Evolutionary conservation across 2,888 invertebrate species (phyloP).

Genomic region (Eristalinus aeneus): DNA sequence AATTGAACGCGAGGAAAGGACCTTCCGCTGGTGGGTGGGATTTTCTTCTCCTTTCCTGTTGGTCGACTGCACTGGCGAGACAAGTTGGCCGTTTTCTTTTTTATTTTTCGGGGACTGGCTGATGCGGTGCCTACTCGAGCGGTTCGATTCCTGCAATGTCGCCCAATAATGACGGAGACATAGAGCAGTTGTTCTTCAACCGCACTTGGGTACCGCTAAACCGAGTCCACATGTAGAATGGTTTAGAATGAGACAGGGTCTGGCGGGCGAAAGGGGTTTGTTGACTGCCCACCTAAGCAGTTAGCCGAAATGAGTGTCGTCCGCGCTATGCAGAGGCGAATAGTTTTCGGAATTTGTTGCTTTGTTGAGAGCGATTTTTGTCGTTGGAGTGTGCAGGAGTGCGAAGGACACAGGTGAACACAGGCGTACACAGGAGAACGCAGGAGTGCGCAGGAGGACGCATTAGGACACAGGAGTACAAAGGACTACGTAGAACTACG

Average conservation of each 20-base stretch:
- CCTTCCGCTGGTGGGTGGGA: neutral
- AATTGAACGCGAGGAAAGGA: conserved; percentile 28
- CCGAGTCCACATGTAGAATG: conserved; percentile 30
- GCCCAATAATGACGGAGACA: conserved; percentile 40
- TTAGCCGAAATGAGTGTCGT: neutral
- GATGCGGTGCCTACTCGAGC: conserved; percentile 34
- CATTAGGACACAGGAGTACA: too few species aligned
- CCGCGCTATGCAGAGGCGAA: too few species aligned
- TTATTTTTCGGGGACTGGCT: neutral
- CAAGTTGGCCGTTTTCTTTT: neutral
- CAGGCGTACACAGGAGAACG: too few species aligned
- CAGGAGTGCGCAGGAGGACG: too few species aligned
- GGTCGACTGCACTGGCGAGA: neutral
- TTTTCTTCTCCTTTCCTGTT: neutral
- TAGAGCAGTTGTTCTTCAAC: neutral
- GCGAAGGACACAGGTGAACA: too few species aligned
- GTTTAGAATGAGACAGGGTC: conserved; percentile 37
- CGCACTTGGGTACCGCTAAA: neutral
- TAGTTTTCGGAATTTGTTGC: too few species aligned
- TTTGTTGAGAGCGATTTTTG: too few species aligned
- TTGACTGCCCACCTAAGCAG: neutral
- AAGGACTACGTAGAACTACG: too few species aligned
- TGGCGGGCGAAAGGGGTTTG: neutral
- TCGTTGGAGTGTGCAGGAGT: too few species aligned
- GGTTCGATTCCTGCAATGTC: conserved; percentile 60